phyloP scores from a whole-genome alignment of 1,140 invertebrate species.

The Drosophila sp. region DNA sequence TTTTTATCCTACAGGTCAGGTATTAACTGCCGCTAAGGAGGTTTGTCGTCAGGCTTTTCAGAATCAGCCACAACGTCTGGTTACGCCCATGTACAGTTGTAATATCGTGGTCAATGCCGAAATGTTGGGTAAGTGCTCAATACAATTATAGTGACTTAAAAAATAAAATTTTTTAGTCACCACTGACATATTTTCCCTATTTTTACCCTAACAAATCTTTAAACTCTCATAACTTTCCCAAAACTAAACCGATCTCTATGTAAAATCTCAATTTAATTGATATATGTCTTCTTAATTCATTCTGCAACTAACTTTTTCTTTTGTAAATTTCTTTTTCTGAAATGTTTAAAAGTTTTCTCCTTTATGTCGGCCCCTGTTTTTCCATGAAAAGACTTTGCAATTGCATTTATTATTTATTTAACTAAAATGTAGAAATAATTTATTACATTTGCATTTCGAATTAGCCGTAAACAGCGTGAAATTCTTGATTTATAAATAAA shows the following conservation, averaged over 20 bases:
- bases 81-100: conserved; percentile 98
- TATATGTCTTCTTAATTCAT: no score
- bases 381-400: conserved; percentile 13
- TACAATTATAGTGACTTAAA: no score
- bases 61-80: conserved; percentile 94
- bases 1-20: conserved; percentile 89
- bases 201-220: not conserved
- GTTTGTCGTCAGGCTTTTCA: conserved; percentile 95
- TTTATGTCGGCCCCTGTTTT: no score
- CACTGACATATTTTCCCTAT: no score
- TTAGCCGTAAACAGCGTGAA: conserved; percentile 30
- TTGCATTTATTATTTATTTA: conserved; percentile 56
- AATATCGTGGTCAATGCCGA: conserved; percentile 96
- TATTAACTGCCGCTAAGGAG: conserved; percentile 96
- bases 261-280: no score
- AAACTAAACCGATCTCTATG: not conserved
- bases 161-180: no score
- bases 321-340: not conserved
- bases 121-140: conserved; percentile 93
- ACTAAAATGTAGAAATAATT: conserved; percentile 64
- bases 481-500: conserved; percentile 10
- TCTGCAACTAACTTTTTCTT: not conserved
- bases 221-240: not conserved
- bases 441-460: conserved; percentile 56
- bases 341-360: no score